These are phyloP conservation scores for Dendrocincla tyrannina DNA, from an alignment of 2,797 vertebrate species.

Conservation along the genomic window DNA sequence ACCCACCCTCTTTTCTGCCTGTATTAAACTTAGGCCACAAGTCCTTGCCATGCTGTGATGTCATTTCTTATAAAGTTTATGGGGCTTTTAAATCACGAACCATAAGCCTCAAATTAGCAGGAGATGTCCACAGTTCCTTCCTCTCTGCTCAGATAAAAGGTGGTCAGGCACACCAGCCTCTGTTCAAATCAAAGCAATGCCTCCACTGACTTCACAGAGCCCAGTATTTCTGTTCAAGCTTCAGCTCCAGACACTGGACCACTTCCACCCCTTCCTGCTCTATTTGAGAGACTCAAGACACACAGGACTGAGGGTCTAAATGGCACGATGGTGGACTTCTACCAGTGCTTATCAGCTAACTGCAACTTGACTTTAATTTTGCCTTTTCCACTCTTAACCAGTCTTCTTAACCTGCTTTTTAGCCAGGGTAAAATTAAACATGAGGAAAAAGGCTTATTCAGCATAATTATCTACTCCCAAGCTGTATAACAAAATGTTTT, in stretches of 20 bases:
- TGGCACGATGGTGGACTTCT: constrained; percentile 18
- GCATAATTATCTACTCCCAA: constrained; percentile 52
- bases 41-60: background rate
- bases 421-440: constrained; percentile 36
- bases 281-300: constrained; percentile 11
- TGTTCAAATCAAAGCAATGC: background rate
- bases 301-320: constrained; percentile 17
- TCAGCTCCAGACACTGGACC: background rate
- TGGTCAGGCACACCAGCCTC: background rate
- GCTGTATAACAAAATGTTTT: constrained; percentile 61
- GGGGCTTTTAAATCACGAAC: background rate
- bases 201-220: background rate
- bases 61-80: background rate
- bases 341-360: background rate
- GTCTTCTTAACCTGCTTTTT: constrained; percentile 10
- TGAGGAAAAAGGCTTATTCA: constrained; percentile 60
- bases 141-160: background rate
- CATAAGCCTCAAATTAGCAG: background rate
- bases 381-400: constrained; percentile 12
- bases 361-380: constrained; percentile 3
- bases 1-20: background rate
- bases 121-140: background rate
- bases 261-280: background rate
- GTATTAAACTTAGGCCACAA: background rate
- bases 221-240: background rate